phyloP scores from a whole-genome alignment of 2,113 vertebrate species.

The Plectropomus leopardus region DNA sequence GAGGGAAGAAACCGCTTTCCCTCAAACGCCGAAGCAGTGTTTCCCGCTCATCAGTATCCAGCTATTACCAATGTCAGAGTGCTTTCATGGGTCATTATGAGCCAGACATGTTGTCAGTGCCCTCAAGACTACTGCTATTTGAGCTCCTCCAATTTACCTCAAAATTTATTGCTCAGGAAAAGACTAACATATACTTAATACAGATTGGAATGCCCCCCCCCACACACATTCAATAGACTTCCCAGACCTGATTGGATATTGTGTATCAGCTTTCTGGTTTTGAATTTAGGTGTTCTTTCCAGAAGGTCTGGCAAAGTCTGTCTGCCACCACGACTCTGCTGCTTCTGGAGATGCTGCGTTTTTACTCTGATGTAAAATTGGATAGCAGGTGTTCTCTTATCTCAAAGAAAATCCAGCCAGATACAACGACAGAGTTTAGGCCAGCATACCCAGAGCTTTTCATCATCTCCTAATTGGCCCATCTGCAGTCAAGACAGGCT shows the following conservation, averaged over 20 bases:
- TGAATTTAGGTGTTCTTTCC: conserved; percentile 15
- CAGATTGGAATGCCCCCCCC: conserved; percentile 79
- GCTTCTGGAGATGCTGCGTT: conserved; percentile 30
- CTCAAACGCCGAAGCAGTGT: conserved; percentile 41
- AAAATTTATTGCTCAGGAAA: conserved; percentile 81
- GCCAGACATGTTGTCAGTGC: conserved; percentile 75
- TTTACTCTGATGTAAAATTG: conserved; percentile 69
- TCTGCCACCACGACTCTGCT: conserved; percentile 6
- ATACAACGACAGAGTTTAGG: conserved; percentile 68
- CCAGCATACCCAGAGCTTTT: conserved; percentile 70
- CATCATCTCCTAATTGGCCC: conserved; percentile 83
- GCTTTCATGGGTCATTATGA: conserved; percentile 72
- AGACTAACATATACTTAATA: conserved; percentile 76
- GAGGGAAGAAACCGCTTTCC: conserved; percentile 46
- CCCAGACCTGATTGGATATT: conserved; percentile 72
- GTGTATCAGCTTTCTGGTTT: conserved; percentile 48
- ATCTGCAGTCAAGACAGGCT: conserved; percentile 79
- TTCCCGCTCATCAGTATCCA: conserved; percentile 57
- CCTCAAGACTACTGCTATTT: conserved; percentile 63
- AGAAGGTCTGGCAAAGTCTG: conserved; percentile 27
- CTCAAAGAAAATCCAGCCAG: conserved; percentile 57
- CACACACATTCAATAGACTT: conserved; percentile 70
- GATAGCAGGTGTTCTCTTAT: conserved; percentile 78
- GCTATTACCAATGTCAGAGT: conserved; percentile 65
- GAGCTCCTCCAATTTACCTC: conserved; percentile 67